Evolutionary conservation across 2,888 invertebrate genomes (phyloP).

Genomic region (Hypolimnas misippus): DNA sequence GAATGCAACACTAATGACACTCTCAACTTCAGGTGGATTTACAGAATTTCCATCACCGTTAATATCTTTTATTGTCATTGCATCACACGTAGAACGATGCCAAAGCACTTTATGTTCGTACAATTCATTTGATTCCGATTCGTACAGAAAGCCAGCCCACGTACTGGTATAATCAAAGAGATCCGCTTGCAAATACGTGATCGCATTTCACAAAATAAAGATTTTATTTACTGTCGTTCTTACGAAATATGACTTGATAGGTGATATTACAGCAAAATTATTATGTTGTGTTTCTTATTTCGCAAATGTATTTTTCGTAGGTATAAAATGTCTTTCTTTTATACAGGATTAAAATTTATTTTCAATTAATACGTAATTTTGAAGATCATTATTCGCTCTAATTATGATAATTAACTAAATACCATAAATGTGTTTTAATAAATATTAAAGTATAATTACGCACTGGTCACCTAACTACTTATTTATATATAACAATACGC

Average conservation of each 20-base stretch:
- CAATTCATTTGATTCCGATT: constrained; percentile 50
- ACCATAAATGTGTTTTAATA: no score
- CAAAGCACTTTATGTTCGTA: constrained; percentile 53
- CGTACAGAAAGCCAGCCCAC: constrained; percentile 60
- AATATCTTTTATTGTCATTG: constrained; percentile 45
- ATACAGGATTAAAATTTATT: no score
- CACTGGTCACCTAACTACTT: no score
- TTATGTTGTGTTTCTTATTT: neutral
- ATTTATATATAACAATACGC: no score
- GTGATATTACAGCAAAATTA: constrained; percentile 19
- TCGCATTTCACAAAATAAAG: constrained; percentile 55
- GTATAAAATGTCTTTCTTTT: no score
- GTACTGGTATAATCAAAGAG: constrained; percentile 68
- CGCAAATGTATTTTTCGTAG: neutral
- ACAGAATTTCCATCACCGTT: constrained; percentile 13
- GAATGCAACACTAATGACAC: neutral
- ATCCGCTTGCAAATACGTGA: constrained; percentile 69
- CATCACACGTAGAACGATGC: constrained; percentile 45
- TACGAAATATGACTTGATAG: constrained; percentile 41
- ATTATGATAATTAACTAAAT: no score
- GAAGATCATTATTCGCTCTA: no score
- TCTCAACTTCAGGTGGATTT: constrained; percentile 10
- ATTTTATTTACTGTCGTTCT: constrained; percentile 48
- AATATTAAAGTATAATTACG: no score
- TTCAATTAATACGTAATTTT: no score